Conservation (phyloP, 1,140 invertebrate species). For the Maniola jurtina region DNA sequence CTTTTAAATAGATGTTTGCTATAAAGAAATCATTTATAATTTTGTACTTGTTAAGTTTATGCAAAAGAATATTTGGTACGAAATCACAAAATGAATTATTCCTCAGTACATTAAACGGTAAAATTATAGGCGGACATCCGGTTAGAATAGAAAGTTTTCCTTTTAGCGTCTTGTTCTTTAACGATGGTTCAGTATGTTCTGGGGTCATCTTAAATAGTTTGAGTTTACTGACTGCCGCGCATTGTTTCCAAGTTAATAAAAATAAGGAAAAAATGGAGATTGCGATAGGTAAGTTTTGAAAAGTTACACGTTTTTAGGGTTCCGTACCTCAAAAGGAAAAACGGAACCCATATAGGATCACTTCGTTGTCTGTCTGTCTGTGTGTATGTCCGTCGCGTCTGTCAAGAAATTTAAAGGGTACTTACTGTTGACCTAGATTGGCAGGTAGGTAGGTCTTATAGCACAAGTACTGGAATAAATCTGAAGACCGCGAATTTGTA, state of each 20-base stretch:
- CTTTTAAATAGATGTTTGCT: neutral
- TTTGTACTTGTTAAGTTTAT: neutral
- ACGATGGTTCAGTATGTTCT: constrained; percentile 47
- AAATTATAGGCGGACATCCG: constrained; percentile 48
- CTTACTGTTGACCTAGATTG: no score
- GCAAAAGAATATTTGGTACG: neutral
- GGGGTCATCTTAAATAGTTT: constrained; percentile 53
- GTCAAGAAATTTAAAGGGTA: no score
- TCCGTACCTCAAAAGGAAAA: no score
- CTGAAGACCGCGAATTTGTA: no score
- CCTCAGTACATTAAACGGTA: constrained; percentile 10
- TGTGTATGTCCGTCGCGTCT: no score
- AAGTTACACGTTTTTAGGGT: no score
- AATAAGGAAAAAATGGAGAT: constrained; percentile 44
- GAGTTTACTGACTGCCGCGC: constrained; percentile 49
- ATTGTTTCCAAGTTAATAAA: constrained; percentile 51
- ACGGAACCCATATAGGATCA: no score
- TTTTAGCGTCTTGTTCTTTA: constrained; percentile 48
- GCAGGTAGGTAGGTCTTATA: no score
- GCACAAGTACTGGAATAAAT: no score
- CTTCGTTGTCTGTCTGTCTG: no score
- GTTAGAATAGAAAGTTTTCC: constrained; percentile 44
- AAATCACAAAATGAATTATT: neutral
- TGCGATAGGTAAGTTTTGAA: constrained; percentile 50
- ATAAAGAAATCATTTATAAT: neutral